A percentile compares a stretch with the other conserved stretches of the same genome.
Conservation (phyloP, 2,797 vertebrate genomes). For the Channa striata region DNA sequence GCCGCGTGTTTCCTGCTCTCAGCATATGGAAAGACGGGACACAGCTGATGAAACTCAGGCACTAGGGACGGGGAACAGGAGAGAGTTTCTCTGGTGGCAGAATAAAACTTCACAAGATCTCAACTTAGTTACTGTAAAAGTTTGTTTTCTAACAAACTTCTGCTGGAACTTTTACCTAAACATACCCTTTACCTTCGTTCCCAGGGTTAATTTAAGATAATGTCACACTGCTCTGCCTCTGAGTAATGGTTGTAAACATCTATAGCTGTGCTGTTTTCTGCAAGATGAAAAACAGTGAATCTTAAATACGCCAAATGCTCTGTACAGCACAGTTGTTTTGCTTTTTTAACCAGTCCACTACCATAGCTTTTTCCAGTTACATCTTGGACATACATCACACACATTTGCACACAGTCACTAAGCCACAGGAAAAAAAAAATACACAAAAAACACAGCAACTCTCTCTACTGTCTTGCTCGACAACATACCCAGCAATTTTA, state of each 20-base stretch:
- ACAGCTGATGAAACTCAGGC: constrained; percentile 43
- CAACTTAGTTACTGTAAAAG: constrained; percentile 13
- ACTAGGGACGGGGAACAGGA: constrained; percentile 8
- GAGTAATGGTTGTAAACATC: constrained; percentile 52
- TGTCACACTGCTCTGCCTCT: constrained; percentile 42
- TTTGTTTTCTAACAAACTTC: constrained; percentile 40
- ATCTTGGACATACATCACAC: constrained; percentile 70
- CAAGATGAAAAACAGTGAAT: constrained; percentile 55
- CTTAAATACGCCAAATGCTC: constrained; percentile 37
- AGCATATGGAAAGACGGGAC: constrained; percentile 28
- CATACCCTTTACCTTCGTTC: constrained; percentile 2
- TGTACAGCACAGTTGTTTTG: constrained; percentile 46
- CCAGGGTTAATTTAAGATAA: constrained; percentile 56
- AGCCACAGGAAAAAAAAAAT: constrained; percentile 41
- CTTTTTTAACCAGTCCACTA: constrained; percentile 67
- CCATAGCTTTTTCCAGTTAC: constrained; percentile 75
- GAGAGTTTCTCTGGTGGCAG: constrained; percentile 5
- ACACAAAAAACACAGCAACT: constrained; percentile 37
- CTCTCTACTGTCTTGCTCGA: constrained; percentile 53
- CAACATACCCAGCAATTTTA: constrained; percentile 84
- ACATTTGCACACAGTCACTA: constrained; percentile 39
- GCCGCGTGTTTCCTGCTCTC: constrained; percentile 34
- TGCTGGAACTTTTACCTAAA: constrained; percentile 27
- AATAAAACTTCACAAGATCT: constrained; percentile 16
- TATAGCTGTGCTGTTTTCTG: constrained; percentile 12